These are phyloP conservation scores for Drosophila repleta DNA, from an alignment of 1,140 invertebrate genomes.

Conservation along the genomic window DNA sequence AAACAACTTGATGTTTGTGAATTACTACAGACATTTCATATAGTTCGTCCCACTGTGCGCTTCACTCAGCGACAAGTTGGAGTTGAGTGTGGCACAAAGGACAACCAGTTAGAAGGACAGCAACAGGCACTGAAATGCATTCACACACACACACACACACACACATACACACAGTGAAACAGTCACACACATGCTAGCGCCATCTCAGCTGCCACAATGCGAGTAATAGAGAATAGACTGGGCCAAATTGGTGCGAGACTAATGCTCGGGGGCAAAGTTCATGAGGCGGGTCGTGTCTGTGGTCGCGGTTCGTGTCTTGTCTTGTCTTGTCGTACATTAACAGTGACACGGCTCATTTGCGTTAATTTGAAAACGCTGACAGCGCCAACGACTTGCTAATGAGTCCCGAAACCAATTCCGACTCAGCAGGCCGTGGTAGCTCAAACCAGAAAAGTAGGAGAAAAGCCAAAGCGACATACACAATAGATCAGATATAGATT, in stretches of 20 bases:
- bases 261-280: conserved; percentile 9
- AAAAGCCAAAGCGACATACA: no score
- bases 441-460: background rate
- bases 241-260: conserved; percentile 23
- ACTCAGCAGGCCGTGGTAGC: conserved; percentile 6
- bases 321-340: conserved; percentile 22
- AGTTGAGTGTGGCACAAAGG: conserved; percentile 12
- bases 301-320: conserved; percentile 16
- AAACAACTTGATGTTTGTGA: no score
- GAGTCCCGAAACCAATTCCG: background rate
- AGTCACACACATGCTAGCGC: conserved; percentile 10
- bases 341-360: conserved; percentile 36
- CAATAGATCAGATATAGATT: background rate
- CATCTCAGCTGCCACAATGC: conserved; percentile 31
- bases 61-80: background rate
- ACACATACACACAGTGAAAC: background rate
- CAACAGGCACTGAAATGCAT: conserved; percentile 45
- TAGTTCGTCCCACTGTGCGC: conserved; percentile 11
- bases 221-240: conserved; percentile 25
- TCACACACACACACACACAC: conserved; percentile 3
- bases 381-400: conserved; percentile 2
- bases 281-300: conserved; percentile 10
- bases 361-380: conserved; percentile 34
- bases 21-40: no score
- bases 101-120: conserved; percentile 5